Base-by-base conservation (phyloP, 1,140 invertebrate species). In the Apis florea region DNA sequence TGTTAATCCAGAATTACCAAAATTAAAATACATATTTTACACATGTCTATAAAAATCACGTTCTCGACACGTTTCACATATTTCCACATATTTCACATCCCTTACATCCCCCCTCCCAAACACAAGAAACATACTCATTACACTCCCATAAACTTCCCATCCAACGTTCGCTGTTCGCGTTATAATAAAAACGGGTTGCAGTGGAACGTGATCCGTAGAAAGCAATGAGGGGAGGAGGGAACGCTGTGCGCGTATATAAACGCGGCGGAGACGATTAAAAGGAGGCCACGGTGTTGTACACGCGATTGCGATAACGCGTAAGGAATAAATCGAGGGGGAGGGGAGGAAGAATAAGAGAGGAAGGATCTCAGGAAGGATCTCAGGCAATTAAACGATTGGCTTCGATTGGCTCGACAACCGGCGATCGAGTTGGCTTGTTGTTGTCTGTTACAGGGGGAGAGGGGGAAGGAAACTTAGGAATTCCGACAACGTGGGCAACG, bases 301-400 rank as follows among this genome's bases (percentile, higher is more conserved):
- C 13, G 59, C 31, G 49, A 2, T 26, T 54, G 59, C 72, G 83
- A 85, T 83, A 83, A 80, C 59, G 84, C 31, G 75, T 83, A 80
- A 85, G 58, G 58, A 19, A 72, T 40, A 68, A 72, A 68, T 76
- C 68, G 40, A 11, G 15, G 24, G 24, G 40, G 26, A 53, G 17
- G 40, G 53, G 15, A 26, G 12, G n/a, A 53, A 40, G 47, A 17
- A 11, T 2, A 1, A 15, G 26, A 53, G 53, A 59, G 47, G 53
- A 68, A 63, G 31, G 9, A 21, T 47, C 26, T 8, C 2, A 19
- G 21, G 53, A 64, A 56, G 75, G 64, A 6, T 58, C 49, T 49
- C 56, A 68, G n/a, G n/a, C 74, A 81, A 84, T 84, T 84, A 85
- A 85, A 61, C 67, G 53, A 49, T 64, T 72, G 31, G 31, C 31